Conservation (phyloP, 1,140 invertebrate species). For the Leptopilina boulardi region DNA sequence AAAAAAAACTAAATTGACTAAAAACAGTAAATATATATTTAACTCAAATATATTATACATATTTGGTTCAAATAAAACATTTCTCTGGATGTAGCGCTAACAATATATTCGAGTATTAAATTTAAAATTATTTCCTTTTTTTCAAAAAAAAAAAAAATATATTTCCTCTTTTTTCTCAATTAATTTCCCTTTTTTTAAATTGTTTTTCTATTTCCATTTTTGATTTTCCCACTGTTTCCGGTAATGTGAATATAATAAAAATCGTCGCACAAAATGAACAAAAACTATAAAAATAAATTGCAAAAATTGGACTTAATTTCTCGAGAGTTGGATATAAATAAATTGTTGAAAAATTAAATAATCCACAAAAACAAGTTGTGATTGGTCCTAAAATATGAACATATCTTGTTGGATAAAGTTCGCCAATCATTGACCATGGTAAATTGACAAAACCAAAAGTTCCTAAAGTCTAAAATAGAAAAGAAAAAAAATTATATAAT, state of each 20-base stretch:
- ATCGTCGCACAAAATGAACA: slow-evolving; percentile 43
- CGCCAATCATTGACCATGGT: slow-evolving; percentile 50
- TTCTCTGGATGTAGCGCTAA: too few relatives aligned
- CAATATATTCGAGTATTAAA: too few relatives aligned
- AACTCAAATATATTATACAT: too few relatives aligned
- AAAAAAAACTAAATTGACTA: too few relatives aligned
- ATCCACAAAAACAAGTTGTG: slow-evolving; percentile 42
- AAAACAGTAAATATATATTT: too few relatives aligned
- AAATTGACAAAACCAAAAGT: slow-evolving; percentile 48
- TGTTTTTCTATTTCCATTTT: slow-evolving; percentile 48
- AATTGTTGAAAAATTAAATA: slow-evolving; percentile 43
- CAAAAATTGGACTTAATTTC: background rate
- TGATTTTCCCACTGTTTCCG: slow-evolving; percentile 48
- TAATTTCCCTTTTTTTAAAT: slow-evolving; percentile 47
- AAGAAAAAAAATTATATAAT: background rate
- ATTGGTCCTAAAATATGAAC: slow-evolving; percentile 48
- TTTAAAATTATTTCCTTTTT: too few relatives aligned
- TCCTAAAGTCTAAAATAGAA: slow-evolving; percentile 41
- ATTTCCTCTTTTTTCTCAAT: too few relatives aligned
- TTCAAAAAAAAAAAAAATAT: too few relatives aligned
- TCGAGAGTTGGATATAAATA: slow-evolving; percentile 52
- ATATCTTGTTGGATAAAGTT: slow-evolving; percentile 52
- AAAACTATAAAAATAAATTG: slow-evolving; percentile 47
- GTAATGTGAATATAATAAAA: slow-evolving; percentile 47
- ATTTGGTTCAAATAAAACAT: too few relatives aligned